Evolutionary conservation across 1,140 invertebrate genomes (phyloP), one percentile per base, ranked within the genome.

Genomic region (Sminthurides bifidus): DNA sequence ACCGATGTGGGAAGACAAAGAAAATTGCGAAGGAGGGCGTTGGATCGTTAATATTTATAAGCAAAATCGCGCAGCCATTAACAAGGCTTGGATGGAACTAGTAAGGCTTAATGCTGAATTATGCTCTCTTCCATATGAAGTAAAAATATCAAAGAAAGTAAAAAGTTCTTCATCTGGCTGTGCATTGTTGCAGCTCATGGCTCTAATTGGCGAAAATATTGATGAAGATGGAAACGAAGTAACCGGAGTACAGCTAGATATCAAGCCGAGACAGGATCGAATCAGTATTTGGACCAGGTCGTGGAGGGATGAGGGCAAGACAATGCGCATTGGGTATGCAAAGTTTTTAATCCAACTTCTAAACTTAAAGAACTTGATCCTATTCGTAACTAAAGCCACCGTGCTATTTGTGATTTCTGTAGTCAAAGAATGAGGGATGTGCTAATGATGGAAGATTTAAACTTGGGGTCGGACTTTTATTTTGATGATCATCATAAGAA

Each of bases 1-100:
- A 60, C 94, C 94, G 3, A 97, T 96, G 92, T 98, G 94, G 94
- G 94, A 98, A 75, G 94, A 98, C 74, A 79, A 80, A 52, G 79
- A 81, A 21, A 91, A 88, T 68, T 87, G 88, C 69, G 78, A 81
- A 70, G 94, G 94, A 35, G 94, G 94, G 37, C 77, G 92, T 64
- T 98, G 94, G 94, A 74, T 97, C 4, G 84, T 98, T 61, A 88
- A 79, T 69, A 77, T 94, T 49, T 85, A 89, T 40, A 88, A 82
- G 70, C 84, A 83, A 66, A 84, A 89, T 68, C 79, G 89, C 67
- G 78, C 77, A 59, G 84, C 92, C 69, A 74, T 98, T 58, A 92
- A 98, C 72, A 80, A 83, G 66, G 87, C 87, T 69, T 98, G 94
- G 93, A 74, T 96, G 63, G 93, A 98, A 81, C 84, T 91, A 67